A percentile compares a stretch with the other conserved stretches of the same genome.
These are phyloP conservation scores for Pherbina coryleti DNA, from an alignment of 2,888 invertebrate genomes.

Conservation along the genomic window DNA sequence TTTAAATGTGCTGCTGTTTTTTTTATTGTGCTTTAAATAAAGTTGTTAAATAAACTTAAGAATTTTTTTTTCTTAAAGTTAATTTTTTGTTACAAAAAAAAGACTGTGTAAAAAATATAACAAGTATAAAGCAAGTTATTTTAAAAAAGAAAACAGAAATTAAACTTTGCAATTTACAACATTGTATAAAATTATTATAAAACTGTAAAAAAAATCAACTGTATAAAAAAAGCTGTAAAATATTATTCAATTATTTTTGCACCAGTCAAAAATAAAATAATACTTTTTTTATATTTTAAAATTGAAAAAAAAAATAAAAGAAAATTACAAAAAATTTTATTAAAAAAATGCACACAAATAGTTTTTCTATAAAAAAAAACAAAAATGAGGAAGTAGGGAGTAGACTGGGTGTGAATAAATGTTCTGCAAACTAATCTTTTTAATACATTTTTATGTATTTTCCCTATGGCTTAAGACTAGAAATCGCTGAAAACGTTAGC, in stretches of 20 bases:
- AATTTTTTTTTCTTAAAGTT: neutral
- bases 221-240: constrained; percentile 45
- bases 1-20: constrained; percentile 17
- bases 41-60: constrained; percentile 39
- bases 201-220: constrained; percentile 40
- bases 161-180: neutral
- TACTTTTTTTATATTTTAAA: constrained; percentile 46
- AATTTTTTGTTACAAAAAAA: constrained; percentile 9
- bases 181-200: neutral
- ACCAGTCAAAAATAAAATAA: constrained; percentile 68
- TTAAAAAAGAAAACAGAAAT: neutral
- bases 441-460: too few relatives aligned
- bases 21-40: constrained; percentile 44
- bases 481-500: neutral
- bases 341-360: constrained; percentile 9
- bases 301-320: neutral
- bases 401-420: too few relatives aligned
- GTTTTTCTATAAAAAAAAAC: too few relatives aligned
- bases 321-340: neutral
- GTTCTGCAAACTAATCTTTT: too few relatives aligned
- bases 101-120: constrained; percentile 44
- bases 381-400: too few relatives aligned
- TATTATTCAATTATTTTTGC: constrained; percentile 67
- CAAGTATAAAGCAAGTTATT: constrained; percentile 34
- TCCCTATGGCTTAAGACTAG: too few relatives aligned